A percentile compares a stretch with the other conserved stretches of the same genome.
Conservation (phyloP, 2,797 vertebrate genomes). For the Peromyscus melanophrys region DNA sequence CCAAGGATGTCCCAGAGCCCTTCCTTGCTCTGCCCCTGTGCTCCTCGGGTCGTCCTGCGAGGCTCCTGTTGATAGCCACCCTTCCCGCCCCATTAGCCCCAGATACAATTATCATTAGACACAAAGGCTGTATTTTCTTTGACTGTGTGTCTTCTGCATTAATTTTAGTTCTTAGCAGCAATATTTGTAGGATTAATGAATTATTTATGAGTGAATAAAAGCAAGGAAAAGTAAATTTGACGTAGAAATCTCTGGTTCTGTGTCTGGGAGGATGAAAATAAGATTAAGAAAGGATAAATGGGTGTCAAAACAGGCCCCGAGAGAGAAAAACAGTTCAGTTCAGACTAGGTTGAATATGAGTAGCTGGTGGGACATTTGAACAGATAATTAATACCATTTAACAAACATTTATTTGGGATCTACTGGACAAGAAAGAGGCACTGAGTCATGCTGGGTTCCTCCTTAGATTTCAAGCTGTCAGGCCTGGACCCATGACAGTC, state of each 20-base stretch:
- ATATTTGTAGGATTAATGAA: conserved; percentile 83
- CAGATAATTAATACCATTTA: not conserved
- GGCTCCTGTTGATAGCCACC: not conserved
- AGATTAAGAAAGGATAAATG: conserved; percentile 65
- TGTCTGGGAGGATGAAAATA: conserved; percentile 64
- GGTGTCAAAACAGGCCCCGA: conserved; percentile 56
- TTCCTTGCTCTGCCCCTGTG: not conserved
- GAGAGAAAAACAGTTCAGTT: conserved; percentile 49
- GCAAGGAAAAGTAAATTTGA: conserved; percentile 78
- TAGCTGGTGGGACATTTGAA: not conserved
- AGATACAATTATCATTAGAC: conserved; percentile 56
- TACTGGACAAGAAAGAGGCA: not conserved
- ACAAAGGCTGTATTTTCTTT: conserved; percentile 75
- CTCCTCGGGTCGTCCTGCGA: not conserved
- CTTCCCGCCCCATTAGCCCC: not conserved
- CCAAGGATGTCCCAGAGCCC: not conserved
- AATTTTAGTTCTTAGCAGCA: conserved; percentile 73
- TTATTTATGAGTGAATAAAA: conserved; percentile 82
- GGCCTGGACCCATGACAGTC: rapidly evolving
- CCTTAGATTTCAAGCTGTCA: not conserved
- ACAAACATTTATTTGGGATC: not conserved
- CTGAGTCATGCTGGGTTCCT: not conserved
- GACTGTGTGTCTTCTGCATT: conserved; percentile 67
- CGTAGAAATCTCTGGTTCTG: conserved; percentile 68
- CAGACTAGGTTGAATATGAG: not conserved